These are phyloP conservation scores for Phymatocera aterrima DNA, from an alignment of 2,888 invertebrate genomes.

Conservation along the genomic window DNA sequence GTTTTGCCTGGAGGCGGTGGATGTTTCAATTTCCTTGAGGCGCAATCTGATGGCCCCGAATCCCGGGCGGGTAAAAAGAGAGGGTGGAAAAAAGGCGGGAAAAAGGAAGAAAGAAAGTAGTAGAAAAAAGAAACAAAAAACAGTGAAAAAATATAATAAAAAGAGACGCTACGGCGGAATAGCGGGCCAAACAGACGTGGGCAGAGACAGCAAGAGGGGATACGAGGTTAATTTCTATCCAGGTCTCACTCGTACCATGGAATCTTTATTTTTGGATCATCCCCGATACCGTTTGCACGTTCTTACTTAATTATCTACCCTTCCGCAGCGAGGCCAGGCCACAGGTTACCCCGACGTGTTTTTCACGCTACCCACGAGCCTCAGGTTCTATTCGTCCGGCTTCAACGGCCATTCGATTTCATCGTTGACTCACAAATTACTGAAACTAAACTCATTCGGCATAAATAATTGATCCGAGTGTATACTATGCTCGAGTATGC, in stretches of 20 bases:
- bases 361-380: background rate
- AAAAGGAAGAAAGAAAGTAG: constrained; percentile 35
- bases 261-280: constrained; percentile 25
- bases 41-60: constrained; percentile 80
- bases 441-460: background rate
- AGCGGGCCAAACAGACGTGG: constrained; percentile 11
- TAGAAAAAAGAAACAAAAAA: constrained; percentile 52
- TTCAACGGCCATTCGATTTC: constrained; percentile 1
- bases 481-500: constrained; percentile 26
- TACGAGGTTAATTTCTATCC: constrained; percentile 60
- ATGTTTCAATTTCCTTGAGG: constrained; percentile 88
- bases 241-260: background rate
- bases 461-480: constrained; percentile 35
- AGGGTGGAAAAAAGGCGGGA: constrained; percentile 26
- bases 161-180: constrained; percentile 42
- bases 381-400: background rate
- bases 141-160: constrained; percentile 44
- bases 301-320: constrained; percentile 29
- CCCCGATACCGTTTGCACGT: constrained; percentile 1
- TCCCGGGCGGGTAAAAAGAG: constrained; percentile 41
- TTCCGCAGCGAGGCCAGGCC: background rate
- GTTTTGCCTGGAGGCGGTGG: constrained; percentile 68
- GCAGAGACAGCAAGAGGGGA: constrained; percentile 51
- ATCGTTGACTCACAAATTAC: background rate
- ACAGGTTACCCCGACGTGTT: background rate